phyloP scores from a whole-genome alignment of 30 jellyfish, hydroid and myxozoan species.

The Catostylus mosaicus region DNA sequence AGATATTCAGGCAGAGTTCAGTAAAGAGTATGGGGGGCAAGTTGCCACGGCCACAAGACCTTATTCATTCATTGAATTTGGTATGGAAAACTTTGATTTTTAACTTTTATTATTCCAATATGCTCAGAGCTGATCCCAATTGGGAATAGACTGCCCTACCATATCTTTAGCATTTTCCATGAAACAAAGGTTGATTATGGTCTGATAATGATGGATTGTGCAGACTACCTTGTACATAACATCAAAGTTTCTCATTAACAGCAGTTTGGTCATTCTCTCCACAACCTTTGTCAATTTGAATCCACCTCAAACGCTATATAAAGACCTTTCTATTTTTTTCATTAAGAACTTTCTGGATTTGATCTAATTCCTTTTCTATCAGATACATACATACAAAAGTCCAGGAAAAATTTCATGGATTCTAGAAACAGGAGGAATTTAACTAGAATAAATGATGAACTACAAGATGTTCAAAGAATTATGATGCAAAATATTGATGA shows the following conservation, averaged over 20 bases:
- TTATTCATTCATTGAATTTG: constrained; percentile 95
- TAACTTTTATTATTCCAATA: no score
- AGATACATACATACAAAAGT: constrained; percentile 91
- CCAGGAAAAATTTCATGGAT: constrained; percentile 87
- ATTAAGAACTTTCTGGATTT: background rate
- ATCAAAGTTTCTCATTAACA: no score
- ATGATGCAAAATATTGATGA: constrained; percentile 98
- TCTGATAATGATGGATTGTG: no score
- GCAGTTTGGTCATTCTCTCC: no score
- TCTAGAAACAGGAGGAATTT: constrained; percentile 83
- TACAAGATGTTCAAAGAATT: constrained; percentile 96
- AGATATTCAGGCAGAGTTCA: constrained; percentile 91
- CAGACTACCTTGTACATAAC: no score
- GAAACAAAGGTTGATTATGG: no score
- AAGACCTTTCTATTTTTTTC: no score
- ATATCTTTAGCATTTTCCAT: no score
- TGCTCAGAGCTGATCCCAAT: no score
- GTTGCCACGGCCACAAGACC: constrained; percentile 98
- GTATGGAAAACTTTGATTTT: constrained; percentile 35
- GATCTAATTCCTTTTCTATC: background rate
- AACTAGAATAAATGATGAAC: constrained; percentile 87
- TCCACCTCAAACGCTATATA: no score
- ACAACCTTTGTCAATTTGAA: no score
- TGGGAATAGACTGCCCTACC: no score
- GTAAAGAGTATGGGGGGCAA: constrained; percentile 85